Conservation (phyloP, 2,888 invertebrate species). For the Marronus borbonicus region DNA sequence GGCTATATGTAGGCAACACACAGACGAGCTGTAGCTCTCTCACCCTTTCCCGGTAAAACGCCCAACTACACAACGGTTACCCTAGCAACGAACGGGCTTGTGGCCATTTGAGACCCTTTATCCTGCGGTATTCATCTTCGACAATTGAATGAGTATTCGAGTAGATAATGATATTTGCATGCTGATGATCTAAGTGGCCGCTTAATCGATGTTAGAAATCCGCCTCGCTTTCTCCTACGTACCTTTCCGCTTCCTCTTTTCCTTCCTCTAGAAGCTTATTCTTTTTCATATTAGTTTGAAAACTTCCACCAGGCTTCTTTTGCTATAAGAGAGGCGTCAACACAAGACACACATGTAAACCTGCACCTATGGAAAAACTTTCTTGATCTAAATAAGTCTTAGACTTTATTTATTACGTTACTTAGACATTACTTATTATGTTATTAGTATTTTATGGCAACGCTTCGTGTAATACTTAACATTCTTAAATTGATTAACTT, state of each 20-base stretch:
- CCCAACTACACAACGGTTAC: constrained; percentile 61
- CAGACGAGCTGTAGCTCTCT: constrained; percentile 59
- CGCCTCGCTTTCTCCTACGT: constrained; percentile 41
- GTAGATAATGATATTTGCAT: constrained; percentile 70
- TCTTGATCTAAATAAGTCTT: no score
- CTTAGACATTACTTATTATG: no score
- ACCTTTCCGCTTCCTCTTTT: constrained; percentile 18
- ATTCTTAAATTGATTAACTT: no score
- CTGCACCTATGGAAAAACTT: no score
- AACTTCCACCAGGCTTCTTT: no score
- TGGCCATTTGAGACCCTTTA: constrained; percentile 68
- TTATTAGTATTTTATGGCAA: no score
- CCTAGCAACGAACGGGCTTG: constrained; percentile 67
- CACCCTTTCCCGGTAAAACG: constrained; percentile 67
- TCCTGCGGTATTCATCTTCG: constrained; percentile 69
- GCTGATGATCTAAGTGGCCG: constrained; percentile 67
- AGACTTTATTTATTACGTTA: no score
- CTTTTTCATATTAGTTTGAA: neutral
- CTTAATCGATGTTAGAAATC: constrained; percentile 58
- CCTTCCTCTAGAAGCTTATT: neutral
- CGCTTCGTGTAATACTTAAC: no score
- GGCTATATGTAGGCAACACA: constrained; percentile 39
- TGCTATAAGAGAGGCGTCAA: no score
- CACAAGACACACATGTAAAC: no score
- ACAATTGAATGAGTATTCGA: constrained; percentile 70